A percentile compares a stretch with the other conserved stretches of the same genome.
phyloP scores from a whole-genome alignment of 2,888 invertebrate species.

The Tromatobia lineatoria region DNA sequence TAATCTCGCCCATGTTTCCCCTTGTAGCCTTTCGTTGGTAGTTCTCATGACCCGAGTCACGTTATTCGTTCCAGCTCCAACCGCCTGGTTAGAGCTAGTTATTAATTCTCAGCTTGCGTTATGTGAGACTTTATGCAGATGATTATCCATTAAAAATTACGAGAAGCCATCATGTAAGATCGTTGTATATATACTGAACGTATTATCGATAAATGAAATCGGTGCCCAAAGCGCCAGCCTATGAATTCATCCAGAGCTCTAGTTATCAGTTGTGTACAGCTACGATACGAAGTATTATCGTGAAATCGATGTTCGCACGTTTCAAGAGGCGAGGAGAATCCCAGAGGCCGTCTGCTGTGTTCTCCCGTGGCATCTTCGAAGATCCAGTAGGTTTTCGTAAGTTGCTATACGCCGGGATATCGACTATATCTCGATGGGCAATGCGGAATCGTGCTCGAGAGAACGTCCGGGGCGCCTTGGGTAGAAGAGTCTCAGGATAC shows the following conservation, averaged over 20 bases:
- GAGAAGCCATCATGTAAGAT: constrained; percentile 23
- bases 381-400: constrained; percentile 42
- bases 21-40: constrained; percentile 48
- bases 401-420: constrained; percentile 38
- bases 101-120: constrained; percentile 32
- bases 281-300: constrained; percentile 46
- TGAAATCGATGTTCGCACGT: constrained; percentile 61
- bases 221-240: constrained; percentile 40
- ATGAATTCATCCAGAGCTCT: constrained; percentile 47
- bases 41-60: constrained; percentile 53
- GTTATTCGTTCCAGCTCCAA: constrained; percentile 21
- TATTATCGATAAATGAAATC: constrained; percentile 58
- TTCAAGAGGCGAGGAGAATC: constrained; percentile 23
- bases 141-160: constrained; percentile 12
- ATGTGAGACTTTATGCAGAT: constrained; percentile 61
- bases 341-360: constrained; percentile 20
- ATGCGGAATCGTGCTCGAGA: constrained; percentile 58
- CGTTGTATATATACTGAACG: background rate
- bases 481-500: constrained; percentile 56
- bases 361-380: constrained; percentile 37
- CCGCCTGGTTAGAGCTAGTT: background rate
- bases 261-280: constrained; percentile 27
- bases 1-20: constrained; percentile 46
- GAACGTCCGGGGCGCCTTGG: constrained; percentile 22
- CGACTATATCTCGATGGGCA: constrained; percentile 60